phyloP scores from a whole-genome alignment of 1,140 invertebrate genomes.

The Pseudoatta argentina region DNA sequence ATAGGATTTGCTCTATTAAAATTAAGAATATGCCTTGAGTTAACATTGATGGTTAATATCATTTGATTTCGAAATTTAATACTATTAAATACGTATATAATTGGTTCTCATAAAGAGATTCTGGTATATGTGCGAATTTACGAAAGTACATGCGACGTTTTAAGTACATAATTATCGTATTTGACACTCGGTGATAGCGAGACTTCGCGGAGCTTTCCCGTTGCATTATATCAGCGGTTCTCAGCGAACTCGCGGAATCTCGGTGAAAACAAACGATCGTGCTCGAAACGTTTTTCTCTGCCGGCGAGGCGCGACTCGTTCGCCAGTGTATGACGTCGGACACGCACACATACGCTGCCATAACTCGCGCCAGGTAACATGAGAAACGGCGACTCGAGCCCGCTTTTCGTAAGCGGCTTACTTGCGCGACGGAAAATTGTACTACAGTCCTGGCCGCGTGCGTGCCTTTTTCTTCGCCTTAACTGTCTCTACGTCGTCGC shows the following conservation, averaged over 20 bases:
- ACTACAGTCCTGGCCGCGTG: conserved; percentile 60
- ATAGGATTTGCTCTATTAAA: neutral
- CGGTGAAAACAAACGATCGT: conserved; percentile 73
- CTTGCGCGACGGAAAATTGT: conserved; percentile 79
- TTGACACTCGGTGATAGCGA: conserved; percentile 7
- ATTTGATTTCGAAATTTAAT: neutral
- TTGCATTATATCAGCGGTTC: conserved; percentile 50
- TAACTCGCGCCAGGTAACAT: conserved; percentile 75
- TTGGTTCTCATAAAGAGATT: neutral
- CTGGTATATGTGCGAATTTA: neutral
- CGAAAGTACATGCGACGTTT: neutral
- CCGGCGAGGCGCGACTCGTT: conserved; percentile 44
- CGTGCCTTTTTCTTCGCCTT: conserved; percentile 69
- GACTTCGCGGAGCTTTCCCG: neutral
- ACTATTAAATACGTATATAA: too few relatives aligned
- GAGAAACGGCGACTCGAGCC: conserved; percentile 77
- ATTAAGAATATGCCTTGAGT: neutral
- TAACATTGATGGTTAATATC: neutral
- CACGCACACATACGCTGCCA: conserved; percentile 74
- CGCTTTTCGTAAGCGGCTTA: conserved; percentile 82
- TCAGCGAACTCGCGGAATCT: conserved; percentile 38
- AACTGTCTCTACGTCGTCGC: conserved; percentile 66
- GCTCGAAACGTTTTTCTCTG: conserved; percentile 66
- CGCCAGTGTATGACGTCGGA: conserved; percentile 54
- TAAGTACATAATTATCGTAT: neutral